Conservation (phyloP, 1,140 invertebrate species). For the Phthorimaea operculella region DNA sequence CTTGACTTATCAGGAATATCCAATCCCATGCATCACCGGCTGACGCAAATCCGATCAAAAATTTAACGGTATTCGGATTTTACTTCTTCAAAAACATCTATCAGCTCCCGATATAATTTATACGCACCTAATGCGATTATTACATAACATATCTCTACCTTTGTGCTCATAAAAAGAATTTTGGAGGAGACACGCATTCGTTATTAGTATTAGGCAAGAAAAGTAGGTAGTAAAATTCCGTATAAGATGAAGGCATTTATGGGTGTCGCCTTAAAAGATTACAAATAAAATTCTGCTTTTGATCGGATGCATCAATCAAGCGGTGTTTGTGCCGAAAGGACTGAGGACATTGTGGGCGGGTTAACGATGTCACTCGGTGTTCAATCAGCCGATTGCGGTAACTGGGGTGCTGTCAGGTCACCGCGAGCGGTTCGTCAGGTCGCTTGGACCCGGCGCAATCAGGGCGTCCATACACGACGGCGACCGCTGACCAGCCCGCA, state of each 20-base stretch:
- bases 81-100: slow-evolving; percentile 23
- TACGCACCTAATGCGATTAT: slow-evolving; percentile 44
- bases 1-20: slow-evolving; percentile 13
- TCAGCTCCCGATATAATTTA: slow-evolving; percentile 39
- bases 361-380: slow-evolving; percentile 13
- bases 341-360: background rate
- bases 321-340: slow-evolving; percentile 2
- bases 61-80: slow-evolving; percentile 53
- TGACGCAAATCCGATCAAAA: slow-evolving; percentile 60
- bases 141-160: slow-evolving; percentile 33
- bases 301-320: slow-evolving; percentile 14
- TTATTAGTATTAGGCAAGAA: slow-evolving; percentile 13
- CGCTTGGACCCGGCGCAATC: slow-evolving; percentile 29
- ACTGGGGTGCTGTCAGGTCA: slow-evolving; percentile 7
- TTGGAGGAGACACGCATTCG: background rate
- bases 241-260: slow-evolving; percentile 3
- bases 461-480: slow-evolving; percentile 20
- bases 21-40: slow-evolving; percentile 42
- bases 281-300: slow-evolving; percentile 9
- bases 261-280: slow-evolving; percentile 1
- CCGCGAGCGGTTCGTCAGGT: slow-evolving; percentile 9
- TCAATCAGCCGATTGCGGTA: slow-evolving; percentile 26
- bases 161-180: slow-evolving; percentile 15
- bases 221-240: slow-evolving; percentile 11
- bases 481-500: background rate